Evolutionary conservation across 2,888 invertebrate genomes (phyloP).

Genomic region (Atethmia centrago): DNA sequence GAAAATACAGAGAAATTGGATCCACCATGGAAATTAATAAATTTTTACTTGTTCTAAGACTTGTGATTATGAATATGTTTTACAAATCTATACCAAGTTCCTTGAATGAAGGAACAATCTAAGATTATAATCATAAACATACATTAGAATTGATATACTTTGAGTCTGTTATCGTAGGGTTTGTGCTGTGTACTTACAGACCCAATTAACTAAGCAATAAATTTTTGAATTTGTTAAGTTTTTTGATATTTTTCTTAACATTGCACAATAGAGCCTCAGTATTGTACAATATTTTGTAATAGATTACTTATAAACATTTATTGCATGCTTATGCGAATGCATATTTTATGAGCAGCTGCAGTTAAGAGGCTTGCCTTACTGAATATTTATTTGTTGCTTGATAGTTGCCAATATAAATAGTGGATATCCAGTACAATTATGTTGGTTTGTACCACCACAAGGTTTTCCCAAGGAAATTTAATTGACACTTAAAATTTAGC

Average conservation of each 20-base stretch:
- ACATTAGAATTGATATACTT: background rate
- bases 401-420: background rate
- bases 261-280: slow-evolving; percentile 8
- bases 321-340: slow-evolving; percentile 32
- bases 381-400: background rate
- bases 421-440: background rate
- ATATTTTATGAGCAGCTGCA: background rate
- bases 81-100: background rate
- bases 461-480: background rate
- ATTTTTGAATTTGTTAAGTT: slow-evolving; percentile 1
- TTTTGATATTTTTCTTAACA: slow-evolving; percentile 11
- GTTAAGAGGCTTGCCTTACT: background rate
- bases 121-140: background rate
- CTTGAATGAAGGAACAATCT: background rate
- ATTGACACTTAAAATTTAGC: background rate
- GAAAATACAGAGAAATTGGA: background rate
- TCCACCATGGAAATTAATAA: background rate
- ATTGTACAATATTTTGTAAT: slow-evolving; percentile 1
- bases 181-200: slow-evolving; percentile 4
- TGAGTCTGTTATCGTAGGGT: background rate
- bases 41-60: background rate
- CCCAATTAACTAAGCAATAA: background rate
- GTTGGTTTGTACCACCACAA: background rate
- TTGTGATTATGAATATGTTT: background rate
- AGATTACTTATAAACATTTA: background rate